Evolutionary conservation across 2,113 vertebrate species (phyloP).

Genomic region (Chaenocephalus aceratus): DNA sequence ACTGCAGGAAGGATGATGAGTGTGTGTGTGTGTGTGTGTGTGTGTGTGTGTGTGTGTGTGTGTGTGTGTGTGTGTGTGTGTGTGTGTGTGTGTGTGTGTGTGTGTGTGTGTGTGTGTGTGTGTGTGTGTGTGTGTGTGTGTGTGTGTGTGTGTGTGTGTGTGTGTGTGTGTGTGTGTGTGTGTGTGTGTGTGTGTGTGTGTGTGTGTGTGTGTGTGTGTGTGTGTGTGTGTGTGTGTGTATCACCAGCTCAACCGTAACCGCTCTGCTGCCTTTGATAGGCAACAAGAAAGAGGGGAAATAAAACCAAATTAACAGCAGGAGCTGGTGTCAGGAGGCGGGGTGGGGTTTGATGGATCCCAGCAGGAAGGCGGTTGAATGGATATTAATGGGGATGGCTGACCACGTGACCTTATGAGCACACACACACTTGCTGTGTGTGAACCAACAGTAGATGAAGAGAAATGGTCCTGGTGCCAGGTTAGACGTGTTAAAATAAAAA

Average conservation of each 20-base stretch:
- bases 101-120: constrained; percentile 14
- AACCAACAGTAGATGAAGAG: background rate
- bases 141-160: too few relatives aligned
- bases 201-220: too few relatives aligned
- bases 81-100: constrained; percentile 15
- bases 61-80: constrained; percentile 37
- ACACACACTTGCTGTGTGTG: background rate
- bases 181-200: too few relatives aligned
- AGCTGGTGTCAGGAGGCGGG: constrained; percentile 13
- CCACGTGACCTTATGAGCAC: background rate
- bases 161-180: too few relatives aligned
- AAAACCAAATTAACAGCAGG: constrained; percentile 56
- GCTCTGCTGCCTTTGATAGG: constrained; percentile 40
- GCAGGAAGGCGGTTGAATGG: constrained; percentile 20
- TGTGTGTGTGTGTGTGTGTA: too few relatives aligned
- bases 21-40: too few relatives aligned
- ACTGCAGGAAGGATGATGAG: background rate
- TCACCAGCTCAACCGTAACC: constrained; percentile 49
- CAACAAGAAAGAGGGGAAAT: constrained; percentile 13
- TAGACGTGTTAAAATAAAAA: constrained; percentile 20
- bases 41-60: background rate
- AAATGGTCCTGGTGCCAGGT: background rate
- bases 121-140: too few relatives aligned
- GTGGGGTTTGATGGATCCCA: constrained; percentile 38
- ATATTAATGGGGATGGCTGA: constrained; percentile 36